Evolutionary conservation across 2,113 vertebrate species (phyloP).

Genomic region (Halichoerus grypus): DNA sequence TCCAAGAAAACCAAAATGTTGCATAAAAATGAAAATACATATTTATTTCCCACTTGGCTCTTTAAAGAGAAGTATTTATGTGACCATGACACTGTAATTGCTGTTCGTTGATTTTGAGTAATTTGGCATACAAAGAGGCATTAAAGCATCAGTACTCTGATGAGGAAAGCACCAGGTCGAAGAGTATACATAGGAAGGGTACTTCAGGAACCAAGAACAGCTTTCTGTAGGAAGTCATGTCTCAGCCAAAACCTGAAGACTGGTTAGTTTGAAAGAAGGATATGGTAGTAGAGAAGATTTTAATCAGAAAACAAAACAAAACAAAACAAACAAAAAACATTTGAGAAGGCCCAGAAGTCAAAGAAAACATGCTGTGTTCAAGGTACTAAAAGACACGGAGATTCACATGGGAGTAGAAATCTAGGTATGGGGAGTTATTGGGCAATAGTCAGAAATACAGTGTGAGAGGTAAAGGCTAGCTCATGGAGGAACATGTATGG

Average conservation of each 20-base stretch:
- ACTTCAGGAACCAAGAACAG: neutral
- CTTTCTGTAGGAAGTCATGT: neutral
- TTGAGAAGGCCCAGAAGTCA: neutral
- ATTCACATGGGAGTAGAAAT: neutral
- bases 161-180: too few relatives aligned
- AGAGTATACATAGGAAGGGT: rapidly evolving
- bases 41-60: neutral
- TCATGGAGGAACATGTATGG: neutral
- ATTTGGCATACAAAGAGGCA: neutral
- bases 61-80: neutral
- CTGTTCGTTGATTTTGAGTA: neutral
- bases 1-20: neutral
- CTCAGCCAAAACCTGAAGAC: neutral
- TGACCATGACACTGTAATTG: neutral
- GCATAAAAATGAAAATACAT: neutral
- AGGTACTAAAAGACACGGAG: neutral
- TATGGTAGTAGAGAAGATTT: neutral
- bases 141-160: neutral
- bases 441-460: neutral
- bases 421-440: rapidly evolving
- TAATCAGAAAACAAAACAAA: neutral
- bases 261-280: neutral
- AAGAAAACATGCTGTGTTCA: neutral
- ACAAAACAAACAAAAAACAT: neutral
- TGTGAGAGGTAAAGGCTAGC: neutral